Evolutionary conservation across 2,113 vertebrate genomes (phyloP).

Genomic region (Sisor rabdophorus): DNA sequence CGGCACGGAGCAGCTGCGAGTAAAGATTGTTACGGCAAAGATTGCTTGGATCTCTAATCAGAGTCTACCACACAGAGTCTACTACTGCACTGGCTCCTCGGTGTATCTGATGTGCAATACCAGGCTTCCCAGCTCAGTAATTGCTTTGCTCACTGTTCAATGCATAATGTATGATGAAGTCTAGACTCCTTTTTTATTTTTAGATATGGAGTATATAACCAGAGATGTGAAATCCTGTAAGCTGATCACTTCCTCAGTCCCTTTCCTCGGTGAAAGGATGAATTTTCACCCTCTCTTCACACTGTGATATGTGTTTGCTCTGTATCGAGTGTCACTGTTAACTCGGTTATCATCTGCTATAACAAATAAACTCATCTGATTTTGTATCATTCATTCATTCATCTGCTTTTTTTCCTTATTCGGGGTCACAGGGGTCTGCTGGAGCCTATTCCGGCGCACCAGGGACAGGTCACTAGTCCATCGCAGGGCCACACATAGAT

Average conservation of each 20-base stretch:
- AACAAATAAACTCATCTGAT: background rate
- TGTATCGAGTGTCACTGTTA: background rate
- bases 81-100: background rate
- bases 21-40: no score
- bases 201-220: constrained; percentile 14
- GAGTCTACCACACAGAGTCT: background rate
- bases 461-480: no score
- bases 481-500: no score
- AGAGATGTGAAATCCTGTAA: constrained; percentile 14
- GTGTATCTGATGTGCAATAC: background rate
- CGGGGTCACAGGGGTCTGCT: no score
- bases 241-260: background rate
- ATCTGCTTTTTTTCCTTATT: no score
- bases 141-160: constrained; percentile 13
- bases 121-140: constrained; percentile 7
- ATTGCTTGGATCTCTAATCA: background rate
- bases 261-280: background rate
- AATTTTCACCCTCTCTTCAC: background rate
- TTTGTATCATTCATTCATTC: background rate
- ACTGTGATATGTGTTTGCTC: background rate
- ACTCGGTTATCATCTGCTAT: background rate
- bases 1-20: no score
- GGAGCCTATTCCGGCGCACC: no score
- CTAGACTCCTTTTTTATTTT: constrained; percentile 27
- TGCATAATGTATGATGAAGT: constrained; percentile 29